Evolutionary conservation across 2,113 vertebrate species (phyloP).

Genomic region (Sinocyclocheilus grahami): DNA sequence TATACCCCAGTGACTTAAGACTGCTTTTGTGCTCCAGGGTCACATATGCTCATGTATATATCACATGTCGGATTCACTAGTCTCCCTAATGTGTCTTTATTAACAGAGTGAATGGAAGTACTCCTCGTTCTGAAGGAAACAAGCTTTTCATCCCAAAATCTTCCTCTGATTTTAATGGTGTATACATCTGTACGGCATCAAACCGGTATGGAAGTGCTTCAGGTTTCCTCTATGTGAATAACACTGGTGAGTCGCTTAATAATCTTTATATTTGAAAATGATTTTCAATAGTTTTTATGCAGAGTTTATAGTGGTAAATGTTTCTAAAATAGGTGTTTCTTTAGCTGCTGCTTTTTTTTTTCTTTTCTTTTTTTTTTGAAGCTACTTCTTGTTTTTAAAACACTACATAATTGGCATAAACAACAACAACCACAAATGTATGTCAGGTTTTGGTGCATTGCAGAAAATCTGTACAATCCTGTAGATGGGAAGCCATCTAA

Average conservation of each 20-base stretch:
- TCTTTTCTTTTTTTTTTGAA: too few relatives aligned
- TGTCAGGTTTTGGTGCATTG: too few relatives aligned
- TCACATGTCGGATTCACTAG: neutral
- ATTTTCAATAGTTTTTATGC: neutral
- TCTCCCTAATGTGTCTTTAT: neutral
- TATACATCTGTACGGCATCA: constrained; percentile 1
- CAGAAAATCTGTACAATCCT: too few relatives aligned
- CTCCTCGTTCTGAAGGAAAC: neutral
- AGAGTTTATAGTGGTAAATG: neutral
- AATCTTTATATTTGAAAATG: neutral
- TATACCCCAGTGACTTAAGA: too few relatives aligned
- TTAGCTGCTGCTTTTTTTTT: neutral
- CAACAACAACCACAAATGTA: too few relatives aligned
- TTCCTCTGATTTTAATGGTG: neutral
- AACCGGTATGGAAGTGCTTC: neutral
- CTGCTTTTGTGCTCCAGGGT: too few relatives aligned
- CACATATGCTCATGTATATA: too few relatives aligned
- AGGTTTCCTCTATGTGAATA: neutral
- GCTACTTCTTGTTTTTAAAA: too few relatives aligned
- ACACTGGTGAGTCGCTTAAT: neutral
- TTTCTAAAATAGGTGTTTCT: neutral
- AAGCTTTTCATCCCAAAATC: neutral
- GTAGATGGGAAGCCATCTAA: too few relatives aligned
- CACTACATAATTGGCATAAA: too few relatives aligned
- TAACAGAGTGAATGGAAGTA: constrained; percentile 9